Evolutionary conservation across 2,888 invertebrate species (phyloP).

Genomic region (Leptura quadrifasciata): DNA sequence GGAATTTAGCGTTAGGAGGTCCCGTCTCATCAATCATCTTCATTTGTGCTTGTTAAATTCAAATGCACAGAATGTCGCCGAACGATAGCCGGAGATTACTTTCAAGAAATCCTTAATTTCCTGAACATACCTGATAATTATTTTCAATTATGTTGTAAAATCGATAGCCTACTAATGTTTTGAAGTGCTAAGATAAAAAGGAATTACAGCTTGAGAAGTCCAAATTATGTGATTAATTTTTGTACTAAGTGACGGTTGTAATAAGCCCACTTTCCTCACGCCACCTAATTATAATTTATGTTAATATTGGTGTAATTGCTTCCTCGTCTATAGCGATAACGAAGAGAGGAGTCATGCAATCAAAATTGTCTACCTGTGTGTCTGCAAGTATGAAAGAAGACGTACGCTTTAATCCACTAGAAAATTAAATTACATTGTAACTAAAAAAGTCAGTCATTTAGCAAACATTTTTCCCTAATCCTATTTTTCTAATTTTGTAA

Average conservation of each 20-base stretch:
- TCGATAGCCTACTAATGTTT: neutral
- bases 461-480: too few relatives aligned
- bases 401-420: too few relatives aligned
- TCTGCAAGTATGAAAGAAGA: too few relatives aligned
- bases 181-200: neutral
- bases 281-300: neutral
- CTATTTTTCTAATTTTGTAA: too few relatives aligned
- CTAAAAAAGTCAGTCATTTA: too few relatives aligned
- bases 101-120: neutral
- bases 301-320: neutral
- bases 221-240: neutral
- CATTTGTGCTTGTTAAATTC: neutral
- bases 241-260: neutral
- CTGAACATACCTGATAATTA: neutral
- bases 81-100: neutral
- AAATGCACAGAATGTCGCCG: neutral
- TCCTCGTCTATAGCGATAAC: neutral
- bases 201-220: neutral
- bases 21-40: neutral
- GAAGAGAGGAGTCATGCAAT: too few relatives aligned
- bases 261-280: neutral
- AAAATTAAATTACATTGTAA: too few relatives aligned
- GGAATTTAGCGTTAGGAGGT: neutral
- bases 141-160: neutral
- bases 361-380: too few relatives aligned